These are phyloP conservation scores for Tetranychus truncatus DNA, from an alignment of 2,888 invertebrate genomes.

Conservation along the genomic window DNA sequence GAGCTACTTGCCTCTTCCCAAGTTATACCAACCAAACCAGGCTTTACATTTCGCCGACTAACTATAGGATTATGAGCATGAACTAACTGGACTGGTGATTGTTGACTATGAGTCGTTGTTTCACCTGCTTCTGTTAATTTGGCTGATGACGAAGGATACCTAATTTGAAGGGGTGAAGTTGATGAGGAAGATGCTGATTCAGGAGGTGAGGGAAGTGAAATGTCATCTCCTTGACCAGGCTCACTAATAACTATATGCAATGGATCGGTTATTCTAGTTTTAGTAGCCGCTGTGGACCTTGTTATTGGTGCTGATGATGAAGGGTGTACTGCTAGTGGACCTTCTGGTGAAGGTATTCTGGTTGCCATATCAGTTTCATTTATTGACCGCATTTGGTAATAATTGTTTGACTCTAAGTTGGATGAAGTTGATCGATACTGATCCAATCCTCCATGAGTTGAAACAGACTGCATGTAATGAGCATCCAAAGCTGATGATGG, in stretches of 20 bases:
- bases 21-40: not conserved
- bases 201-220: not conserved
- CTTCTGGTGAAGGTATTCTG: not conserved
- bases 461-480: not conserved
- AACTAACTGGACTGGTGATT: not conserved
- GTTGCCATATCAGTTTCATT: not conserved
- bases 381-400: not conserved
- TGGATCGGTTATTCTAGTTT: not conserved
- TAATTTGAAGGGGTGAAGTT: not conserved
- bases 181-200: not conserved
- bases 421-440: not conserved
- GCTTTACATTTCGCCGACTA: not conserved
- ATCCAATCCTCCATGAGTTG: no score
- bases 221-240: not conserved
- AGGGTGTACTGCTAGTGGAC: not conserved
- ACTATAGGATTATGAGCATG: not conserved
- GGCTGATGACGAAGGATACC: not conserved
- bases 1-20: slow-evolving; percentile 22
- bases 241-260: not conserved
- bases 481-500: slow-evolving; percentile 20
- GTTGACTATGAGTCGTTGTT: not conserved
- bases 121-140: not conserved
- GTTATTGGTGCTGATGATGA: not conserved
- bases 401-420: not conserved
- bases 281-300: not conserved